phyloP scores from a whole-genome alignment of 53 echinoderm and acorn worm species.

The Echinarachnius parma region DNA sequence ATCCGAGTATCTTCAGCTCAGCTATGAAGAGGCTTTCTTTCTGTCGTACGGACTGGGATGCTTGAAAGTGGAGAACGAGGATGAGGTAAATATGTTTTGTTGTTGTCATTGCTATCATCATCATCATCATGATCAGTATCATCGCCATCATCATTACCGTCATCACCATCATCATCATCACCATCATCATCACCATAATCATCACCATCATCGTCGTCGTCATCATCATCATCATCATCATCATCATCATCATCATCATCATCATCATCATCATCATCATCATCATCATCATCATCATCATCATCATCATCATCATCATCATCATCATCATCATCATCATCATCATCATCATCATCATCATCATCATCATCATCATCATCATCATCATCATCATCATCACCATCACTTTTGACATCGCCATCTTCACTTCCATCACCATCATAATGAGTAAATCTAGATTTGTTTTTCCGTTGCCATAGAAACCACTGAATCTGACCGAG shows the following conservation, averaged over 20 bases:
- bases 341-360: conserved; percentile 16
- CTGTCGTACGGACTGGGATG: conserved; percentile 93
- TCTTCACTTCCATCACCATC: background rate
- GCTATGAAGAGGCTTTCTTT: conserved; percentile 96
- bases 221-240: conserved; percentile 17
- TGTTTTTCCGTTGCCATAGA: conserved; percentile 23
- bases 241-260: conserved; percentile 18
- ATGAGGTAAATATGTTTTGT: conserved; percentile 37
- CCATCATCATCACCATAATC: background rate
- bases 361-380: conserved; percentile 9
- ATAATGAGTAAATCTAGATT: no score
- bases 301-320: conserved; percentile 5
- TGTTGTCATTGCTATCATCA: background rate
- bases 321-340: conserved; percentile 4
- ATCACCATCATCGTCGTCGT: conserved; percentile 12
- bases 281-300: conserved; percentile 23
- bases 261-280: conserved; percentile 25
- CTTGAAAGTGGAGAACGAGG: conserved; percentile 53
- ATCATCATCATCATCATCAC: no score
- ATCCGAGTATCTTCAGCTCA: conserved; percentile 82
- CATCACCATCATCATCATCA: no score
- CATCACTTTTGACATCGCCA: background rate
- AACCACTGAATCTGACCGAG: conserved; percentile 61
- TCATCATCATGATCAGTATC: no score
- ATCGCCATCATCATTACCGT: no score